These are phyloP conservation scores for Menura novaehollandiae DNA, from an alignment of 2,113 vertebrate genomes.

Conservation along the genomic window DNA sequence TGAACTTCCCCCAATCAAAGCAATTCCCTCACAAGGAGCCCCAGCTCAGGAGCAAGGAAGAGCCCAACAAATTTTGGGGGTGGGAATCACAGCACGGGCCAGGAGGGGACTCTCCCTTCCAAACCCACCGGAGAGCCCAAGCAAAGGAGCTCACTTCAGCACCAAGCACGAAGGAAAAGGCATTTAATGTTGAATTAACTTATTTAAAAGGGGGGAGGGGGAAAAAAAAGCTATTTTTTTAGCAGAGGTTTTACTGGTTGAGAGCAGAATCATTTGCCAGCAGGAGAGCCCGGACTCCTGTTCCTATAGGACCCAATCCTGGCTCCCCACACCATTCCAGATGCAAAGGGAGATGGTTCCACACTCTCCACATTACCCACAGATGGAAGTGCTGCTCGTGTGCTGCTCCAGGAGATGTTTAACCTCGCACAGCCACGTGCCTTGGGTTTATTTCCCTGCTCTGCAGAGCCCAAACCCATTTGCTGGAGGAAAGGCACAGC, in stretches of 20 bases:
- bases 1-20: conserved; percentile 51
- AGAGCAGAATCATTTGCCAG: not conserved
- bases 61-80: not conserved
- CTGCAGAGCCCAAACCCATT: not conserved
- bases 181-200: not conserved
- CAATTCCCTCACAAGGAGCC: not conserved
- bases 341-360: not conserved
- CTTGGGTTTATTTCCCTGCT: not conserved
- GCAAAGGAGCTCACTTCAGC: not conserved
- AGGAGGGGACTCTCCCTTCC: not conserved
- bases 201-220: not conserved
- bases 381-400: not conserved
- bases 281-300: not conserved
- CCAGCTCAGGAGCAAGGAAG: not conserved
- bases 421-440: not conserved
- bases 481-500: not conserved
- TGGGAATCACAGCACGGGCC: not conserved
- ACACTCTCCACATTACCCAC: accelerated
- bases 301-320: not conserved
- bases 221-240: not conserved
- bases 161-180: not conserved
- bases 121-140: not conserved
- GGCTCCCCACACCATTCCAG: accelerated
- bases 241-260: not conserved
- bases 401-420: not conserved